Base-by-base conservation (phyloP, 2,113 vertebrate genomes). In the Taurulus bubalis region DNA sequence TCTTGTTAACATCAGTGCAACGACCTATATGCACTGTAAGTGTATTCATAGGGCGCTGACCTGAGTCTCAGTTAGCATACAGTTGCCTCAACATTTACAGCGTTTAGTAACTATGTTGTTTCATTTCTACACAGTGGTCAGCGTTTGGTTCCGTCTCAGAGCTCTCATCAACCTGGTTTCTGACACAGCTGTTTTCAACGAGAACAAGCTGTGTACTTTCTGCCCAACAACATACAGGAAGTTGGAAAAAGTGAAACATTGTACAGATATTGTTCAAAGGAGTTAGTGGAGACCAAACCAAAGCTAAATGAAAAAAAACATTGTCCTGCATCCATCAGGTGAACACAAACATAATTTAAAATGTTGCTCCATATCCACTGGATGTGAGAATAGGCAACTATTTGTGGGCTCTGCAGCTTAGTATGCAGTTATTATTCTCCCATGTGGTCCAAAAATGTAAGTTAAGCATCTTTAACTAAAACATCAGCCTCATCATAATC, bases 1-100 rank as follows among this genome's bases (percentile, higher is more conserved):
- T 68, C 18, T 38, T 16, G 71, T 84, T 60, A 72, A 65, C 86
- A 70, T 64, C 51, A 76, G 79, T 26, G 78, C 36, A 34, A n/a
- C 86, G 80, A 80, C 63, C 88, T 85, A 69, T 66, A 85, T 79
- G 66, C 45, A 56, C 47, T 77, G 28, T 71, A 72, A 60, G 49
- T 62, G 26, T 75, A 65, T 60, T 76, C 30, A 75, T n/a, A 32
- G 59, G 15, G 67, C 83, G 83, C 65, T 81, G 86, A 87, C 75
- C 79, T 81, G 36, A 83, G 47, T 38, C 22, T 51, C 28, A 72
- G 20, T 45, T 5, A 55, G 47, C 55, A 42, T 11, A 26, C 15
- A 64, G 6, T 40, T 63, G 34, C 63, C 36, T 42, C 6, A 65
- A 42, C 12, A 65, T 11, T 20, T 20, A 28, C 12, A 40, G 8